Evolutionary conservation across 2,888 invertebrate species (phyloP), one percentile per base, ranked within the genome.

Genomic region (Pachycephus smyrnensis): DNA sequence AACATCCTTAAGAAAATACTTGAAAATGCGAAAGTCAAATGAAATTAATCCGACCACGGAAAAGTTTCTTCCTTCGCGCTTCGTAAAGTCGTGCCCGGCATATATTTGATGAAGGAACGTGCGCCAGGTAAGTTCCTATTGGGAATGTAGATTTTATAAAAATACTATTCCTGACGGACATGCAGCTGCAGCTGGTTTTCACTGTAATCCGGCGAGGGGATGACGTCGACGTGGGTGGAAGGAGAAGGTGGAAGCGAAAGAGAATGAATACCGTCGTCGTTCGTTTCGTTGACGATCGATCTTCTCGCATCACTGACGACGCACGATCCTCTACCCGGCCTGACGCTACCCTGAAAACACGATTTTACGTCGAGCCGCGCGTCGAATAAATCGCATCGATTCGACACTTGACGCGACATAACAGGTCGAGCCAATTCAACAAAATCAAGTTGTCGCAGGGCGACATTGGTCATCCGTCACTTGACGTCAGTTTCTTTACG

Each of bases 21-120:
- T 86, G 85, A 87, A 88, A 85, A 86, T 84, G 82, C 82, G 84
- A 85, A 87, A 89, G 87, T 88, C 86, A 88, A 86, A 87, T 86
- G 86, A 86, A 86, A 86, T 85, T 85, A 86, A 86, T 85, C 82
- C 86, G 87, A 87, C 86, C 55, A 55, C 55, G 55, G 55, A 55
- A 55, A 55, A 55, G 55, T 55, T 55, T 55, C 55, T 55, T 55
- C 55, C 23, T 55, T 55, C 55, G 55, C 55, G 55, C 55, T 55
- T 55, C 55, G 55, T 23, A 23, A 23, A 23, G 23, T 55, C 55
- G 55, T 55, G 55, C 55, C 55, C 55, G 55, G 55, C 55, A 55
- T 55, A 55, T 23, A 23, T 23, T 55, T 55, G 23, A 23, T 15
- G 55, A 55, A 9, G 55, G 9, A 55, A 55, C 55, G 23, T 55